phyloP scores from a whole-genome alignment of 2,797 vertebrate genomes.

The Malurus leucopterus region DNA sequence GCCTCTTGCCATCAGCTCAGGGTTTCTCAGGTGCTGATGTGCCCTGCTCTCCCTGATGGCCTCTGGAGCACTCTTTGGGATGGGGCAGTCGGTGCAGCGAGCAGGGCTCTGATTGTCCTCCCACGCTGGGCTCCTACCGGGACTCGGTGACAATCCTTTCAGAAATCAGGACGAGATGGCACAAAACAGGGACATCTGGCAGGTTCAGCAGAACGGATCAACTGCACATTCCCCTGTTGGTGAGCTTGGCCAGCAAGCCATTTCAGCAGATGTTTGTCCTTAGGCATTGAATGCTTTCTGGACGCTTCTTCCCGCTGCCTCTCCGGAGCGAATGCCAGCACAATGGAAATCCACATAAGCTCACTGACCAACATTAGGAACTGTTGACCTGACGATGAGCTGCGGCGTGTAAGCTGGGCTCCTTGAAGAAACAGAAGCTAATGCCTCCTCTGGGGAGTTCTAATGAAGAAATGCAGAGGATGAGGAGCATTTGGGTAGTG shows the following conservation, averaged over 20 bases:
- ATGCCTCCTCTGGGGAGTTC: conserved; percentile 32
- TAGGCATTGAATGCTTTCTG: conserved; percentile 35
- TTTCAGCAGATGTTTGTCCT: conserved; percentile 52
- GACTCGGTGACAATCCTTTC: background rate
- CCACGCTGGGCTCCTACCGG: conserved; percentile 3
- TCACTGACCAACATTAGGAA: conserved; percentile 20
- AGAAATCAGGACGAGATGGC: background rate
- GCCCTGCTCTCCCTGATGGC: background rate
- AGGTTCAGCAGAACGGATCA: conserved; percentile 33
- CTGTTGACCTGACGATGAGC: background rate
- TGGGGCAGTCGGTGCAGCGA: fast-evolving
- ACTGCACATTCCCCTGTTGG: conserved; percentile 55
- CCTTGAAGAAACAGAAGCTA: background rate
- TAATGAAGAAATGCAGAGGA: conserved; percentile 27
- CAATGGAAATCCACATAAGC: background rate
- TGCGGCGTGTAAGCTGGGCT: background rate
- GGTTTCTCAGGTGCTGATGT: background rate
- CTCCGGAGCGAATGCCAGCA: conserved; percentile 29
- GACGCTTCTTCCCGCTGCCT: conserved; percentile 15
- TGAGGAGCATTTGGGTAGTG: background rate
- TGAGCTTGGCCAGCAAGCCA: conserved; percentile 38
- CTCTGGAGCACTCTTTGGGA: background rate
- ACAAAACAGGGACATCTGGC: conserved; percentile 52
- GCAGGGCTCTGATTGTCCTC: background rate
- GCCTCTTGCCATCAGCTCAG: background rate